phyloP scores from a whole-genome alignment of 2,888 invertebrate species.

The Drosophila meridionalis region DNA sequence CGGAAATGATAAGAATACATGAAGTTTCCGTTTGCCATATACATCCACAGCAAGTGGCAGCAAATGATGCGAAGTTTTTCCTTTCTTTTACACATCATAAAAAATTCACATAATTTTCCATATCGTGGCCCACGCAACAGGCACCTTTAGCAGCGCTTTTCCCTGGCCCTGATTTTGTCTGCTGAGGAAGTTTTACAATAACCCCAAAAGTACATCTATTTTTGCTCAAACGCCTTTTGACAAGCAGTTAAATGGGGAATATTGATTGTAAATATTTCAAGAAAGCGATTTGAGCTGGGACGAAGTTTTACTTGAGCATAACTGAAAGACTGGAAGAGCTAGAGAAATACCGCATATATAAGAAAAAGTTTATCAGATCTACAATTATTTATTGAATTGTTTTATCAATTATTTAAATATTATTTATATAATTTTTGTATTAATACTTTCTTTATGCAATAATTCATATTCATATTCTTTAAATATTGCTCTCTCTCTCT shows the following conservation, averaged over 20 bases:
- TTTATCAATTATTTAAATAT: not conserved
- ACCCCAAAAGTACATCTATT: constrained; percentile 14
- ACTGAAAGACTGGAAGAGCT: not conserved
- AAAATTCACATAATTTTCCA: constrained; percentile 65
- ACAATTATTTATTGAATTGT: no score
- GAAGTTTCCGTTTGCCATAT: constrained; percentile 21
- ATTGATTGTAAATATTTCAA: not conserved
- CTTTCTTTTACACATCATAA: constrained; percentile 45
- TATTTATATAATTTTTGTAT: not conserved
- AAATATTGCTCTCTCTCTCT: no score
- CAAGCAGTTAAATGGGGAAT: not conserved
- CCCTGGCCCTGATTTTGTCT: constrained; percentile 8
- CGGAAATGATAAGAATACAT: not conserved
- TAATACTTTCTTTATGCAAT: no score
- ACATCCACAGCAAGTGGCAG: constrained; percentile 3
- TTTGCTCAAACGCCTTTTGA: not conserved
- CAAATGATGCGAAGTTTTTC: constrained; percentile 45
- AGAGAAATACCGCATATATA: not conserved
- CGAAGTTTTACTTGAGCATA: not conserved
- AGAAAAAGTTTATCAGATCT: no score
- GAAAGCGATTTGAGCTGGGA: not conserved
- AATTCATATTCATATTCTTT: no score
- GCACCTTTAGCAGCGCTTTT: constrained; percentile 21
- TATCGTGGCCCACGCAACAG: constrained; percentile 37
- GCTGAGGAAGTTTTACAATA: constrained; percentile 7